Evolutionary conservation across 2,113 vertebrate species (phyloP).

Genomic region (Phyllostomus hastatus): DNA sequence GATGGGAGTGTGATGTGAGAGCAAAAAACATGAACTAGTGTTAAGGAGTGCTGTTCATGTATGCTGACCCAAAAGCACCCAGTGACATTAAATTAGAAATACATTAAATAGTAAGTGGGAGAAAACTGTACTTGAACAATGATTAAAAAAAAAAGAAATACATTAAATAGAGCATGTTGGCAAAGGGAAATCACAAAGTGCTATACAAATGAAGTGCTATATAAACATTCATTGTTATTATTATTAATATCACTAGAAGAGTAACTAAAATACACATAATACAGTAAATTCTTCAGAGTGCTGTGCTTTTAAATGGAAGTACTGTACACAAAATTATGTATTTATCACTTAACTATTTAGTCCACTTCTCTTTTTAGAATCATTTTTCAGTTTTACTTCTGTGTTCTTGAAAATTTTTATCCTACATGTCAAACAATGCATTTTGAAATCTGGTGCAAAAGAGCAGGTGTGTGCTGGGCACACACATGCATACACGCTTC

Average conservation of each 20-base stretch:
- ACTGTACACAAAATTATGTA: neutral
- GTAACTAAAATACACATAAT: neutral
- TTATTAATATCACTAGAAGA: neutral
- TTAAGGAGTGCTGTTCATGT: neutral
- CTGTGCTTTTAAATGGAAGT: constrained; percentile 40
- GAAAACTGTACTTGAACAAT: no score
- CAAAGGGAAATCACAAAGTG: neutral
- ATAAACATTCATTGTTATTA: neutral
- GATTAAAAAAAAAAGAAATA: no score
- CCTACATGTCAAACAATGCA: neutral
- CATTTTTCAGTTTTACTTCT: constrained; percentile 55
- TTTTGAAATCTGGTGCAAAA: constrained; percentile 59
- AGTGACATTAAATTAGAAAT: neutral
- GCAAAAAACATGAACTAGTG: neutral
- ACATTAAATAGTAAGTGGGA: neutral
- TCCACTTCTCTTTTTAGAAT: constrained; percentile 55
- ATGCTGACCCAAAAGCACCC: neutral
- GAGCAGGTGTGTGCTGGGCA: neutral
- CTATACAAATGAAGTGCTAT: neutral
- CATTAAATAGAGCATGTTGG: neutral
- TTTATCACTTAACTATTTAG: constrained; percentile 56
- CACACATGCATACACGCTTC: neutral
- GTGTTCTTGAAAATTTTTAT: constrained; percentile 51
- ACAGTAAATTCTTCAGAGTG: neutral
- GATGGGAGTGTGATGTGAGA: neutral